Evolutionary conservation across 2,797 vertebrate species (phyloP), one percentile per base, ranked within the genome.

Genomic region (Tadarida brasiliensis): DNA sequence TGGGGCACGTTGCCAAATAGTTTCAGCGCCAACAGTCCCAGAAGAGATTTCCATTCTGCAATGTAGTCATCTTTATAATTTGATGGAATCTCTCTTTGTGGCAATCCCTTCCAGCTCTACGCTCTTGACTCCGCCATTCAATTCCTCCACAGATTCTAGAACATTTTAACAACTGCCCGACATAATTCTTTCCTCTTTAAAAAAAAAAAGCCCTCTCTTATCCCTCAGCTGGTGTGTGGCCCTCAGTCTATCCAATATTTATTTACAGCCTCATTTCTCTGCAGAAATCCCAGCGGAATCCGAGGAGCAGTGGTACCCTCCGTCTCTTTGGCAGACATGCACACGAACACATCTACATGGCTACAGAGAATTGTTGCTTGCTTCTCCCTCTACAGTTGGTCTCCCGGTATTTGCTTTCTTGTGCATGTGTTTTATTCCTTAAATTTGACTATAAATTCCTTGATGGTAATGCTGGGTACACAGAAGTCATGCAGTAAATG

Each of bases 401-500:
- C 39, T 94, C 63, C 33, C 87, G 49, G 26, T 44, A 5, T 33
- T 20, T n/a, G n/a, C 22, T 2, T 78, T 7, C 54, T 30, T 51
- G 1, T 54, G 57, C 19, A 57, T 94, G 57, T 82, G 35, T n/a
- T 91, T 92, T 57, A 24, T 90, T 84, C 70, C 59, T 33, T 82
- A 20, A 61, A 68, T 28, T 57, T 91, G 73, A 71, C 12, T 83
- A 51, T 87, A 80, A 92, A 91, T 22, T 93, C 22, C 26, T 88
- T 87, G 61, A 90, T 95, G 47, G n/a, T 51, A 83, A 78, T n/a
- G 22, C 7, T 49, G 20, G 67, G 7, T 68, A 89, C 11, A 86
- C 17, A 96, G 61, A 85, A 94, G 11, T 87, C 87, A 39, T 17
- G 49, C 26, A 94, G 77, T 77, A 91, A 87, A 92, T 59, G 26